A percentile compares a stretch with the other conserved stretches of the same genome.
Evolutionary conservation across 2,113 vertebrate species (phyloP).

Genomic region (Fulica atra): DNA sequence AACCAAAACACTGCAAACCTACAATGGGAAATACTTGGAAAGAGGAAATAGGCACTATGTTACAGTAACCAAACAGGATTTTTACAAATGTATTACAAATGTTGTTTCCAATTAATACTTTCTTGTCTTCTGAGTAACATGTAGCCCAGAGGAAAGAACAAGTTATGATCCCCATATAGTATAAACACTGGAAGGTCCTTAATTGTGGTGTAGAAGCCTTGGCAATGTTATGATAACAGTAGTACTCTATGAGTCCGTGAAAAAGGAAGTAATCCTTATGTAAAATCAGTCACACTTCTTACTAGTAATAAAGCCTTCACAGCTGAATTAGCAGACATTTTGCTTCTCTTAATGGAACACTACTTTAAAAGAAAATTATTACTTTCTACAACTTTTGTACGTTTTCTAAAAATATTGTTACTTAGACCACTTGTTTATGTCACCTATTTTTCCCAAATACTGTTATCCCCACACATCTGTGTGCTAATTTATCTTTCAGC

Average conservation of each 20-base stretch:
- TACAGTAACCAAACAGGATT: slow-evolving; percentile 13
- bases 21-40: background rate
- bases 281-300: slow-evolving; percentile 21
- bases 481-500: background rate
- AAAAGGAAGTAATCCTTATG: slow-evolving; percentile 21
- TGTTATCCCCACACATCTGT: background rate
- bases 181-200: slow-evolving; percentile 61
- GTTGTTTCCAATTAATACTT: background rate
- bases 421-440: background rate
- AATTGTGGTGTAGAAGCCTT: slow-evolving; percentile 9
- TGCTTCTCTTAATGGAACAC: background rate
- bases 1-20: slow-evolving; percentile 30
- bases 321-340: slow-evolving; percentile 5
- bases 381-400: background rate
- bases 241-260: slow-evolving; percentile 14
- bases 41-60: background rate
- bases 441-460: slow-evolving; percentile 8
- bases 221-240: background rate
- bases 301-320: background rate
- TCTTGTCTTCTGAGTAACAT: slow-evolving; percentile 23
- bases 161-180: slow-evolving; percentile 36
- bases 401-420: slow-evolving; percentile 40
- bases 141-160: slow-evolving; percentile 39
- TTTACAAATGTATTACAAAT: background rate
- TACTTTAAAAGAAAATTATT: slow-evolving; percentile 16